Conservation (phyloP, 2,113 vertebrate genomes). For the Tringa solitaria region DNA sequence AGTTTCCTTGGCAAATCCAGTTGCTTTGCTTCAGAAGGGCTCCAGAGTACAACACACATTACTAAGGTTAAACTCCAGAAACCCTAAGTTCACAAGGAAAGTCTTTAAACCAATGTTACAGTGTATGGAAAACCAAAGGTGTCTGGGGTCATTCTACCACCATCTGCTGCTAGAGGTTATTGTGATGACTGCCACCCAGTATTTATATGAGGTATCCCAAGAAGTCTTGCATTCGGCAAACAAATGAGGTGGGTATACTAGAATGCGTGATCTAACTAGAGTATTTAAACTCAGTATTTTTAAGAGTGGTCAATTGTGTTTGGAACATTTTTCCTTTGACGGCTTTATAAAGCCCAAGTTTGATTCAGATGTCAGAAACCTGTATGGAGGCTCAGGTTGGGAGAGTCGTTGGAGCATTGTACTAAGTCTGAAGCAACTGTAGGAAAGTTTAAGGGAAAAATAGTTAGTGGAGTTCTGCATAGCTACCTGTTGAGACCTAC, state of each 20-base stretch:
- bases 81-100: neutral
- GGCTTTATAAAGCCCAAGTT: neutral
- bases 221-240: neutral
- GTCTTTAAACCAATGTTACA: neutral
- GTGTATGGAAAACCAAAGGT: neutral
- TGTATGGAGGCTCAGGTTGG: rapidly evolving
- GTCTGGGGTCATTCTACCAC: rapidly evolving
- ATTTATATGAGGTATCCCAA: neutral
- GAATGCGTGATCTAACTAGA: neutral
- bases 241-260: neutral
- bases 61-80: neutral
- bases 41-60: neutral
- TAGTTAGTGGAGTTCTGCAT: neutral
- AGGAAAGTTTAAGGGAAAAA: neutral
- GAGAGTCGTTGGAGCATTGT: neutral
- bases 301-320: neutral
- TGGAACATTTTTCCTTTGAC: neutral
- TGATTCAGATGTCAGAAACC: neutral
- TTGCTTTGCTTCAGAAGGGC: neutral
- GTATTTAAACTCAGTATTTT: neutral
- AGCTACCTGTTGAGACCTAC: neutral
- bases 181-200: neutral
- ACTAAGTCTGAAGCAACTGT: neutral
- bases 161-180: neutral
- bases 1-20: neutral